These are phyloP conservation scores for Zoanthus sansibaricus DNA, from an alignment of 92 coral and sea anemone genomes.

Conservation along the genomic window DNA sequence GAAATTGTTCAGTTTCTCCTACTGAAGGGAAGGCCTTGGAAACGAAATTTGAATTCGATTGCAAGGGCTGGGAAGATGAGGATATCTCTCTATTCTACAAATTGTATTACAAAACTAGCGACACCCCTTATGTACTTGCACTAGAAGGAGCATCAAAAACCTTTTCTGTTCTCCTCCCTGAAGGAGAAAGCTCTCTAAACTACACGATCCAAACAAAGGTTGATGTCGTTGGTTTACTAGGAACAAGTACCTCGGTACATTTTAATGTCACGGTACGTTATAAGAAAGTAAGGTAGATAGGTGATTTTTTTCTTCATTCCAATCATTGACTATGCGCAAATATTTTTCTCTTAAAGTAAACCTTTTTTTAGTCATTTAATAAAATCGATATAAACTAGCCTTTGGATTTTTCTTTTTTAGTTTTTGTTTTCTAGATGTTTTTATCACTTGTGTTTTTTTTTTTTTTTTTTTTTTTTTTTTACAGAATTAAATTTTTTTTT, in stretches of 20 bases:
- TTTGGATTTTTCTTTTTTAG: too few species aligned
- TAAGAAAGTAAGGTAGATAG: not conserved
- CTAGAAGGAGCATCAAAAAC: not conserved
- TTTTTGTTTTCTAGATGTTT: too few species aligned
- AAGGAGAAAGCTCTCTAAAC: constrained; percentile 8
- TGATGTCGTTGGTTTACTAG: constrained; percentile 10
- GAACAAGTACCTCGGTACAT: not conserved
- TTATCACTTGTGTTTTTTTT: too few species aligned
- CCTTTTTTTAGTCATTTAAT: too few species aligned
- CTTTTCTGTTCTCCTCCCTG: constrained; percentile 3
- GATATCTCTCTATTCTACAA: constrained; percentile 75
- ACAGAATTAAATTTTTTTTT: too few species aligned
- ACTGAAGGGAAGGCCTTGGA: constrained; percentile 59
- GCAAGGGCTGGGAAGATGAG: constrained; percentile 77
- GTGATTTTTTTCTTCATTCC: too few species aligned
- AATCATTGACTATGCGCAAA: too few species aligned
- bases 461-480: too few species aligned
- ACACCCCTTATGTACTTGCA: constrained; percentile 18
- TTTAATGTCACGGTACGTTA: constrained; percentile 4
- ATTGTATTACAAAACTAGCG: constrained; percentile 59
- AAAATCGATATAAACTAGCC: too few species aligned
- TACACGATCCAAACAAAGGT: not conserved
- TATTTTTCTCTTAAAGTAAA: too few species aligned
- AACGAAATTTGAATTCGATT: constrained; percentile 70
- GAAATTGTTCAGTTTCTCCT: constrained; percentile 69